Evolutionary conservation across 2,888 invertebrate species (phyloP), one percentile per base, ranked within the genome.

Genomic region (Timema podura): DNA sequence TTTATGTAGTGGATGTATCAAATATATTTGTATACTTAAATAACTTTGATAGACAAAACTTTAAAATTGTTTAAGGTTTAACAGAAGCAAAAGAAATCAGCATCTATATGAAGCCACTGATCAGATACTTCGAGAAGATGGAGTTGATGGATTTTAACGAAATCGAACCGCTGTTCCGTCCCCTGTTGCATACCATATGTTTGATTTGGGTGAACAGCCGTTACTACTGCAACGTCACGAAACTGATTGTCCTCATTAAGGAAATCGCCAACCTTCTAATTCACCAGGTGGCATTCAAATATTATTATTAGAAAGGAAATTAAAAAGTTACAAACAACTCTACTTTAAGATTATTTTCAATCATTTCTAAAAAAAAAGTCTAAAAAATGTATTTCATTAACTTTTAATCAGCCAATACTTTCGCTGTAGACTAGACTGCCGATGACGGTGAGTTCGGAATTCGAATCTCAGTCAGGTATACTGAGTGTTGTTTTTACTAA

Each of bases 21-120:
- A 1, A 51, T 51, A 2, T 51, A 51, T 51, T 51, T n/a, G 13
- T 51, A 13, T 51, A 51, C n/a, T 51, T 51, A 51, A 13, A 51
- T 51, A 13, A 13, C 13, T 51, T 13, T 51, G 1, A 13, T 51
- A 11, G 11, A 51, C 11, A n/a, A 51, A 13, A 51, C n/a, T 2
- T 13, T 51, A 2, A 2, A 51, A 13, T 51, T 11, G 15, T 79
- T 79, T 73, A 82, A 86, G 91, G 69, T 64, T 48, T 96, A 65
- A 87, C 91, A 1, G 95, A 96, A 81, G 90, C 94, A 6, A 88
- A 92, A 69, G 94, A 96, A 78, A 91, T 96, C 73, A 90, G 88
- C 73, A 83, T 92, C 13, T 90, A 92, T 79, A 83, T 96, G 76
- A 88, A 88, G 76, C 92, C 95, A 0, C 79, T 96, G 76, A 83